Percentiles rank a stretch among this genome's conserved stretches.
Conservation (phyloP, 2,888 invertebrate species). For the Kuschelorhynchus macadamiae region DNA sequence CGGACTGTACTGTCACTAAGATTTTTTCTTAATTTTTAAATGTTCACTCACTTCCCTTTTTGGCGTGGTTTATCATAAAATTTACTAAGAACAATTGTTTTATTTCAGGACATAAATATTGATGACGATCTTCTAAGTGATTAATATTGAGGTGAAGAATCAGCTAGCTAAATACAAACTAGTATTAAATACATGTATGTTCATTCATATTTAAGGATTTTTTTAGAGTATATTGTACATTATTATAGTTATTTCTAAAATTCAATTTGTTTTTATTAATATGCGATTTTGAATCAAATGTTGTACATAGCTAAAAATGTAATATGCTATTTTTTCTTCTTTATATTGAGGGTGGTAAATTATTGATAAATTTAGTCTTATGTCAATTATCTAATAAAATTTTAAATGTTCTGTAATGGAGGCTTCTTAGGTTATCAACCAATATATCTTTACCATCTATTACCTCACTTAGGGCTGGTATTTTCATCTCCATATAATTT, state of each 20-base stretch:
- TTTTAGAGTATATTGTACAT: conserved; percentile 20
- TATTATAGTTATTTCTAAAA: conserved; percentile 18
- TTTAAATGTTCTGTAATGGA: too few relatives aligned
- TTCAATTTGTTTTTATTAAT: neutral
- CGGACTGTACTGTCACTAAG: neutral
- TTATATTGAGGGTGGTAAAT: too few relatives aligned
- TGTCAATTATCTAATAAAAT: too few relatives aligned
- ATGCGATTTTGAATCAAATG: too few relatives aligned
- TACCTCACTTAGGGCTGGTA: too few relatives aligned
- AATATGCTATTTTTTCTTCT: too few relatives aligned
- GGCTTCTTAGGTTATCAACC: too few relatives aligned
- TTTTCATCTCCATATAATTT: too few relatives aligned
- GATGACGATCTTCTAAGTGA: conserved; percentile 82
- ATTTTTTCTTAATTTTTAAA: neutral
- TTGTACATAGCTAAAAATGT: too few relatives aligned
- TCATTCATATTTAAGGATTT: conserved; percentile 37
- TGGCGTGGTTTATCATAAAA: too few relatives aligned
- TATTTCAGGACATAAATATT: conserved; percentile 79
- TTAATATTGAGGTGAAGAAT: conserved; percentile 51
- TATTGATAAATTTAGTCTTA: too few relatives aligned
- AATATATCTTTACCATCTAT: too few relatives aligned
- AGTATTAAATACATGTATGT: conserved; percentile 33
- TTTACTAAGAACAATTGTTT: neutral
- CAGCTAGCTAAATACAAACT: neutral
- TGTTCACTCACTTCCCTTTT: neutral